Evolutionary conservation across 1,140 invertebrate species (phyloP), one percentile per base, ranked within the genome.

Genomic region (Zaprionus kolodkinae): DNA sequence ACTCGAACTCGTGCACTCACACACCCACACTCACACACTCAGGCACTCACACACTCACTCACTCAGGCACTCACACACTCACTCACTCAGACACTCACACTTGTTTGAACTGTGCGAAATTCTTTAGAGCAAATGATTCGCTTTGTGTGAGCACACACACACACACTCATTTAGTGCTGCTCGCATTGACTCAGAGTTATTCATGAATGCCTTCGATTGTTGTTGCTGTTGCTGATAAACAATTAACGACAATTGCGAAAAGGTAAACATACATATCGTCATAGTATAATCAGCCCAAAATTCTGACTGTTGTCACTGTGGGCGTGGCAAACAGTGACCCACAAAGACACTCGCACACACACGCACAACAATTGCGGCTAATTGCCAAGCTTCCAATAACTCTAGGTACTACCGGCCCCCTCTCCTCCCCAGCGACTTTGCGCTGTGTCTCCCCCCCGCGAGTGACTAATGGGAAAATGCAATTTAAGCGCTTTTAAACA

Each of bases 141-240:
- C 17, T 50, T 50, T 50, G 45, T 50, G 9, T 17, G 21, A 1
- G 21, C 45, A 50, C 45, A 50, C n/a, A n/a, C n/a, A 11, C 45
- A 50, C 45, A 6, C 45, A 50, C 45, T 21, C 45, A 50, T 25
- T 48, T 17, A 48, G 45, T 48, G 45, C 13, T 2, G 13, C n/a
- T 43, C 40, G 40, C 17, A 50, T 25, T 50, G 45, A 50, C 17
- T 50, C 45, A 50, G 45, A 25, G 45, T 50, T 50, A 50, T 50
- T 50, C 4, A 25, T 50, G 45, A 50, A 50, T 50, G 45, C 15
- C 17, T 50, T 50, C 21, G 21, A 50, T 25, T 50, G 45, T 50
- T 50, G 17, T 17, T 50, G 15, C 3, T 21, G 45, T 6, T 43
- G 40, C n/a, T 15, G 45, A 50, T 50, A 50, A 50, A 50, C 45